Conservation (phyloP, 2,888 invertebrate species). For the Tribolium freemani region DNA sequence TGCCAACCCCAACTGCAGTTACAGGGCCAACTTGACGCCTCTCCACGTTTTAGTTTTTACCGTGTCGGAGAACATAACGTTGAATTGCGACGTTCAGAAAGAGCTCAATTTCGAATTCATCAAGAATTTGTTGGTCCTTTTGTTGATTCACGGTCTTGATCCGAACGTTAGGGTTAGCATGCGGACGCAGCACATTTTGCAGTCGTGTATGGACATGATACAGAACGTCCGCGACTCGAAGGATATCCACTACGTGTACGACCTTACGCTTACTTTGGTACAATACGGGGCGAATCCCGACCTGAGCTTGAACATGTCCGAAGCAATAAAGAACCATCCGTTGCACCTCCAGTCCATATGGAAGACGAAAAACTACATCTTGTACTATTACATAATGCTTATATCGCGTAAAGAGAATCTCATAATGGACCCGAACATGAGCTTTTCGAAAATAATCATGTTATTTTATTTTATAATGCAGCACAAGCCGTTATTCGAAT, state of each 20-base stretch:
- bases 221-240: conserved; percentile 76
- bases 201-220: conserved; percentile 79
- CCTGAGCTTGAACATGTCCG: conserved; percentile 71
- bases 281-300: conserved; percentile 84
- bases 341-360: conserved; percentile 68
- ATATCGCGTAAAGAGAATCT: conserved; percentile 78
- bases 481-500: conserved; percentile 77
- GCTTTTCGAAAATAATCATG: conserved; percentile 77
- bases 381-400: conserved; percentile 80
- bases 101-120: conserved; percentile 79
- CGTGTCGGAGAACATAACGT: conserved; percentile 78
- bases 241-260: conserved; percentile 80
- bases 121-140: conserved; percentile 75
- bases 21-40: conserved; percentile 78
- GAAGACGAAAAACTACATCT: conserved; percentile 74
- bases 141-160: conserved; percentile 79
- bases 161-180: conserved; percentile 73
- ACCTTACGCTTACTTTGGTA: conserved; percentile 76
- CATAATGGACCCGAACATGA: conserved; percentile 74
- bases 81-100: conserved; percentile 78
- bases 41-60: conserved; percentile 80
- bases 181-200: conserved; percentile 78
- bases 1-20: conserved; percentile 81
- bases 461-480: conserved; percentile 78
- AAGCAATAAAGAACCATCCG: conserved; percentile 66